phyloP scores from a whole-genome alignment of 2,113 vertebrate genomes.

The Tetrao urogallus region DNA sequence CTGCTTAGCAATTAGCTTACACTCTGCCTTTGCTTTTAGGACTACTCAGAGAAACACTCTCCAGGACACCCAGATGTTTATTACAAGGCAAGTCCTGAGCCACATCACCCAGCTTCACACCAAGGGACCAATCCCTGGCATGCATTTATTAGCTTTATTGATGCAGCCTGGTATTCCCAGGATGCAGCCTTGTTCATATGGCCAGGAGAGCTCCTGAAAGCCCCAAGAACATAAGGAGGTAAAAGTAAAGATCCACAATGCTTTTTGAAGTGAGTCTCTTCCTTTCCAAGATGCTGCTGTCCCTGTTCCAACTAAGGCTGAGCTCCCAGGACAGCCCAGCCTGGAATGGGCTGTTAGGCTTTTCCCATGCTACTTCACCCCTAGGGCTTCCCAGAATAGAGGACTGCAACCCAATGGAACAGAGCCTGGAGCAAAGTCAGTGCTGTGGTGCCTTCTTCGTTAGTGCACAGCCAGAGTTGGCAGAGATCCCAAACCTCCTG shows the following conservation, averaged over 20 bases:
- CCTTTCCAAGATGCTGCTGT: background rate
- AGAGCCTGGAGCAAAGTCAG: background rate
- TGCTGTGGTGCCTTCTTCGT: background rate
- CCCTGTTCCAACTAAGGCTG: background rate
- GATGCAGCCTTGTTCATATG: accelerated
- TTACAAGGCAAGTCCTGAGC: background rate
- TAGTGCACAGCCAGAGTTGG: background rate
- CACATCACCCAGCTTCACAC: background rate
- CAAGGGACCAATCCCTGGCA: background rate
- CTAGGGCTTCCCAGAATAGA: background rate
- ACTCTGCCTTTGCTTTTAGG: background rate
- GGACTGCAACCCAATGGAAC: background rate
- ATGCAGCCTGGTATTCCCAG: background rate
- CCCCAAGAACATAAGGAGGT: accelerated
- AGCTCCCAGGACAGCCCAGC: background rate
- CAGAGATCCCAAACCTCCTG: background rate
- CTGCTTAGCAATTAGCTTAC: background rate
- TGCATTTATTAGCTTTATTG: background rate
- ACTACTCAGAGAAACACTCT: background rate
- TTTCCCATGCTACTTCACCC: background rate
- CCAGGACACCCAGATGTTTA: background rate
- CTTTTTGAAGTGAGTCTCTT: background rate
- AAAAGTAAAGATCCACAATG: background rate
- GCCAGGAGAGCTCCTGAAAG: background rate
- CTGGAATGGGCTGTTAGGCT: background rate